Evolutionary conservation across 92 coral and sea anemone genomes (phyloP).

Genomic region (Paragorgia papillata): DNA sequence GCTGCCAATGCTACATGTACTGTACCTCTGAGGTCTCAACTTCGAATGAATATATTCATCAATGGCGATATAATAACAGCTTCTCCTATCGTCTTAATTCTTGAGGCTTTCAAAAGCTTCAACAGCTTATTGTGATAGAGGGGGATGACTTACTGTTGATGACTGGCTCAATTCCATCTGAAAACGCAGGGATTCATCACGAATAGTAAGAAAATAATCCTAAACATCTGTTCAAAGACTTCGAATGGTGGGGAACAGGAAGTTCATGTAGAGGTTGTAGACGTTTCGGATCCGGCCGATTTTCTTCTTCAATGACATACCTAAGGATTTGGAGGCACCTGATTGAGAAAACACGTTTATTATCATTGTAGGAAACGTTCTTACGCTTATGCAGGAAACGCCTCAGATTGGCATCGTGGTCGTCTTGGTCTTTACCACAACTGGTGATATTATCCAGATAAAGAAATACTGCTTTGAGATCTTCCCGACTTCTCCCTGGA

Average conservation of each 20-base stretch:
- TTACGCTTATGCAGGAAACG: background rate
- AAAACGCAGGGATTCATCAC: constrained; percentile 49
- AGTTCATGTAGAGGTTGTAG: constrained; percentile 54
- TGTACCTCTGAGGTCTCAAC: constrained; percentile 39
- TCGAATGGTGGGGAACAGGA: constrained; percentile 44
- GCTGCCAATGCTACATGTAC: constrained; percentile 13
- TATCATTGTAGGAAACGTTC: constrained; percentile 51
- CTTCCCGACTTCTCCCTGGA: too few relatives aligned
- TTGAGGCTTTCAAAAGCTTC: constrained; percentile 11
- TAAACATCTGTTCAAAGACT: constrained; percentile 53
- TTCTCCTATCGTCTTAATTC: constrained; percentile 51
- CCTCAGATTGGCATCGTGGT: constrained; percentile 12
- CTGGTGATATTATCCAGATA: constrained; percentile 6
- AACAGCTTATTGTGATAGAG: background rate
- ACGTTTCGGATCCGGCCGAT: constrained; percentile 52
- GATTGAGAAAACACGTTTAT: constrained; percentile 61
- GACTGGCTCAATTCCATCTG: background rate
- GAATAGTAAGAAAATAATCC: constrained; percentile 65
- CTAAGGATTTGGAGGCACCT: constrained; percentile 56
- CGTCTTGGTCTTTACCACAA: constrained; percentile 17
- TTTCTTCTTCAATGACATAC: constrained; percentile 57
- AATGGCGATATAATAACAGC: constrained; percentile 39
- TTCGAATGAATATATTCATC: constrained; percentile 46
- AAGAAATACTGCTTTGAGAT: background rate
- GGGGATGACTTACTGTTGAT: background rate